phyloP scores from a whole-genome alignment of 2,113 vertebrate genomes.

The Pelvicachromis taeniatus region DNA sequence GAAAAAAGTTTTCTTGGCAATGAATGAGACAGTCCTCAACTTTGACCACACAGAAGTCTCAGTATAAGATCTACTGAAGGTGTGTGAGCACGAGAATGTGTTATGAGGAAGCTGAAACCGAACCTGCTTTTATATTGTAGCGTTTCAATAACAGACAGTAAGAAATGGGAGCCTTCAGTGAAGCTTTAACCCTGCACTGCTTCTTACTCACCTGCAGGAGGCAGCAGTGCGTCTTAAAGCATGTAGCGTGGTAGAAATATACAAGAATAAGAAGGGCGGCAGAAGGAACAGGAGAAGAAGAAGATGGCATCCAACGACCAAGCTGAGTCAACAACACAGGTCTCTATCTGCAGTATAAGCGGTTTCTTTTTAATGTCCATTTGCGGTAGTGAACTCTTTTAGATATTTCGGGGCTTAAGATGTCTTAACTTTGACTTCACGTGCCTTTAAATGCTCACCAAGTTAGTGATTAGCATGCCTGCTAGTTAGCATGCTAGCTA shows the following conservation, averaged over 20 bases:
- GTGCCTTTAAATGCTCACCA: neutral
- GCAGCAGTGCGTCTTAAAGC: neutral
- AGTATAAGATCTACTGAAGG: neutral
- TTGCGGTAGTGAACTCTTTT: neutral
- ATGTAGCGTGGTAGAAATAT: neutral
- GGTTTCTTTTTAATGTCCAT: neutral
- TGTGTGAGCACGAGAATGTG: neutral
- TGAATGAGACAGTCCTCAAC: neutral
- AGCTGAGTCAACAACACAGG: constrained; percentile 67
- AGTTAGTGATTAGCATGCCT: constrained; percentile 10
- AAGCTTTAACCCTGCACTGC: neutral
- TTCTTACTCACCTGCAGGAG: neutral
- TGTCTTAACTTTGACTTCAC: neutral
- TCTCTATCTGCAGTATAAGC: constrained; percentile 17
- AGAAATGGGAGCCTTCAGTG: neutral
- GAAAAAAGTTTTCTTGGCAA: neutral
- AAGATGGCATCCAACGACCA: constrained; percentile 76
- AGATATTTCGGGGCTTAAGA: neutral
- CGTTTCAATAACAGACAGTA: neutral
- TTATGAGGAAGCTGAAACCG: neutral
- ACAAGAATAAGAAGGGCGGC: neutral
- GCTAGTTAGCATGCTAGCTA: constrained; percentile 52
- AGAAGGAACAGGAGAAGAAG: neutral
- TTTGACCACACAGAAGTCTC: neutral
- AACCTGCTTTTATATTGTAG: neutral